Evolutionary conservation across 2,888 invertebrate species (phyloP).

Genomic region (Heliconius hortense): DNA sequence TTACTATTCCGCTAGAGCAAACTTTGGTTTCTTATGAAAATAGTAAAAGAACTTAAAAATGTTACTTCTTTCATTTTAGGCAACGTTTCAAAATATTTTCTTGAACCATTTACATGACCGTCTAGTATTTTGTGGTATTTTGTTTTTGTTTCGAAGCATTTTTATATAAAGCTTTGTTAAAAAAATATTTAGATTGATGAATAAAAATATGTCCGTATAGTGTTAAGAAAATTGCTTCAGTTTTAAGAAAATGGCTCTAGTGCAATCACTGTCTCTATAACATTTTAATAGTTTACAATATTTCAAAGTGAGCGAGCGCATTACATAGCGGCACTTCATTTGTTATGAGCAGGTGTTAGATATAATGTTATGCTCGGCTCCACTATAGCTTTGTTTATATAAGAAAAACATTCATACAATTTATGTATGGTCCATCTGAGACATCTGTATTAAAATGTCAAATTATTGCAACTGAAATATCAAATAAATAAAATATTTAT

Average conservation of each 20-base stretch:
- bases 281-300: not conserved
- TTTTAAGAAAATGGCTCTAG: not conserved
- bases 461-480: no score
- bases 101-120: not conserved
- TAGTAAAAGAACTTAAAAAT: conserved; percentile 8
- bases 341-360: not conserved
- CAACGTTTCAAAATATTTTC: not conserved
- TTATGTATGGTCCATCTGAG: no score
- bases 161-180: not conserved
- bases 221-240: not conserved
- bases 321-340: conserved; percentile 4
- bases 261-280: not conserved
- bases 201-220: not conserved
- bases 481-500: no score
- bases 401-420: no score
- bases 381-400: no score
- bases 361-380: no score
- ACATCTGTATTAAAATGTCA: no score
- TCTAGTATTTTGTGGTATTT: not conserved
- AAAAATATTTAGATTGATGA: not conserved
- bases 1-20: conserved; percentile 22
- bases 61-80: not conserved
- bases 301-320: not conserved
- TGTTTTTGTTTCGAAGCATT: not conserved
- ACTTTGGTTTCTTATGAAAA: conserved; percentile 25